Evolutionary conservation across 2,113 vertebrate genomes (phyloP), one percentile per base, ranked within the genome.

Genomic region (Cryptomyrus ogoouensis): DNA sequence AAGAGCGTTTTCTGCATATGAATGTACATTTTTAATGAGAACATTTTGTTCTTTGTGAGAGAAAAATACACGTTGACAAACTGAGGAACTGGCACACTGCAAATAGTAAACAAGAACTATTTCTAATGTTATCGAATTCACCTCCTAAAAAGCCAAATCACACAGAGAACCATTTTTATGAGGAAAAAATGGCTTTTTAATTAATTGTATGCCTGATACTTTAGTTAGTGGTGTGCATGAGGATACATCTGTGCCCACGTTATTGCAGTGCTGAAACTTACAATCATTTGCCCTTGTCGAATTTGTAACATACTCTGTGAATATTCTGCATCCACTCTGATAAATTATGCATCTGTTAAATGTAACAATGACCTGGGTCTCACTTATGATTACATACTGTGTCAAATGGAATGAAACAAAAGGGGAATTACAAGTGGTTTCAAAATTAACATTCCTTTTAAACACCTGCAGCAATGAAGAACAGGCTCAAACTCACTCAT

Each of bases 1-100:
- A 87, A 87, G 87, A 92, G 90, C 83, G 88, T 93, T 93, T 93
- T 91, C 90, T 89, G 74, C 53, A 88, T 90, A 94, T 93, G 91
- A 94, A 94, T 94, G 88, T 93, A 91, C 94, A 94, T 94, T 88
- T 96, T 95, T 95, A 94, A 94, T 95, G 91, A 93, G 52, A 88
- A 92, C 92, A 56, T 52, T 47, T 50, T 50, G 44, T 50, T 35
- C 49, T 87, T 87, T 87, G 49, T 35, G n/a, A 53, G 50, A 13
- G 50, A 53, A 35, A 35, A 35, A 52, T 31, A 62, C n/a, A 92
- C 89, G 93, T 89, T 92, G 91, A 89, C 66, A 90, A 89, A 91
- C 44, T 88, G 92, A 91, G 90, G 44, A 93, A 88, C 91, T 89
- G 83, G 92, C 66, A 80, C 91, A 88, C 9, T 46, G 19, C 31